These are phyloP conservation scores for Isotomurus palustris DNA, from an alignment of 2,888 invertebrate genomes.

Conservation along the genomic window DNA sequence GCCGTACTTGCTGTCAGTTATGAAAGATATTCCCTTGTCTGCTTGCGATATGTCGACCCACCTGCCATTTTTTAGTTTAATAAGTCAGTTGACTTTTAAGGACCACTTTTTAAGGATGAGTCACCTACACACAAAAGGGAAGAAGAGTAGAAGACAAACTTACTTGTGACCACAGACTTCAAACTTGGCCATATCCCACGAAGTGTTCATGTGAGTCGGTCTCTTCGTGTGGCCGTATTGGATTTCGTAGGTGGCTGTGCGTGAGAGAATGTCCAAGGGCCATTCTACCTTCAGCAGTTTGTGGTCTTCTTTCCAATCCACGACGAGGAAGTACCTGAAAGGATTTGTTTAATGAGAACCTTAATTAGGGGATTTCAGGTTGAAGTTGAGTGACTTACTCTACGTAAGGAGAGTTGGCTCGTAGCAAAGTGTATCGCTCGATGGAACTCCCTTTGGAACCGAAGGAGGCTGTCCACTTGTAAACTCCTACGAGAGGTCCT, in stretches of 20 bases:
- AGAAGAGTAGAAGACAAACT: not conserved
- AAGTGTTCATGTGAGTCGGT: constrained; percentile 54
- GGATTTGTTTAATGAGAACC: no score
- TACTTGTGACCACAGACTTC: constrained; percentile 56
- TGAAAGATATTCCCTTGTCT: constrained; percentile 52
- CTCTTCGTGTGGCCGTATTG: constrained; percentile 53
- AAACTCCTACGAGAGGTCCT: constrained; percentile 29
- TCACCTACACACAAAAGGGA: not conserved
- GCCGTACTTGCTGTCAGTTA: constrained; percentile 55
- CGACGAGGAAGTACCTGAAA: constrained; percentile 44
- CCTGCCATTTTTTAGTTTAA: constrained; percentile 16
- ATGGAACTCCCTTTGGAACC: constrained; percentile 27
- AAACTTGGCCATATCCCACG: constrained; percentile 55
- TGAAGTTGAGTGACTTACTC: constrained; percentile 27
- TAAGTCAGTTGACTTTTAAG: not conserved
- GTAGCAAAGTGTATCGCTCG: constrained; percentile 50
- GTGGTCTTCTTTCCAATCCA: constrained; percentile 53
- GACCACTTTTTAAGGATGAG: not conserved
- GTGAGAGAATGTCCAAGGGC: constrained; percentile 49
- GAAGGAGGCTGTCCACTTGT: constrained; percentile 30
- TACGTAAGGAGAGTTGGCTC: constrained; percentile 51
- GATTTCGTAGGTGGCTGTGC: constrained; percentile 52
- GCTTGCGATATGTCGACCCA: constrained; percentile 54
- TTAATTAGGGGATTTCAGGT: not conserved
- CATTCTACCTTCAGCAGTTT: constrained; percentile 55